These are phyloP conservation scores for Melieria omissa DNA, from an alignment of 2,888 invertebrate genomes.

Conservation along the genomic window DNA sequence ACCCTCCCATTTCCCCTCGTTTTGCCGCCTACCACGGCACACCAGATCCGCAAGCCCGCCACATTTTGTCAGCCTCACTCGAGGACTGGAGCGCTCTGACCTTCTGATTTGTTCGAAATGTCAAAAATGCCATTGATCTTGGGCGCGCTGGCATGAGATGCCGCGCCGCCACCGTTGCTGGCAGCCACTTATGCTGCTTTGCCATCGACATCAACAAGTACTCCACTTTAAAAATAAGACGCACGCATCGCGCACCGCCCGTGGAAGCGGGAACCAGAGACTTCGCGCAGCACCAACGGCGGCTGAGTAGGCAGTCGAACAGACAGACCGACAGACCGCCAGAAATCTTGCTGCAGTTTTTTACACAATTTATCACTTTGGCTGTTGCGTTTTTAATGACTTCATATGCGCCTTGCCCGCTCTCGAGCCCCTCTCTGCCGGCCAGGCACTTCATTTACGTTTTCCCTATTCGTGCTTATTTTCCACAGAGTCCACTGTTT, in stretches of 20 bases:
- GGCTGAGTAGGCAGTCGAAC: too few relatives aligned
- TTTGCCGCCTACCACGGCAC: too few relatives aligned
- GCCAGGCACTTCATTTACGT: background rate
- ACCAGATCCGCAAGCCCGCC: too few relatives aligned
- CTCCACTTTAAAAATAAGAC: conserved; percentile 11
- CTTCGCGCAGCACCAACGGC: too few relatives aligned
- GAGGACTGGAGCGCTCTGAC: conserved; percentile 39
- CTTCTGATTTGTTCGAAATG: conserved; percentile 57
- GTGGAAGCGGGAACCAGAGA: too few relatives aligned
- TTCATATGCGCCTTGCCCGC: conserved; percentile 30
- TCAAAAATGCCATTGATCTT: conserved; percentile 49
- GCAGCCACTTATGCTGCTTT: background rate
- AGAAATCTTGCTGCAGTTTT: background rate
- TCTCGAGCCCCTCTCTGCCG: background rate
- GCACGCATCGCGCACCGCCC: too few relatives aligned
- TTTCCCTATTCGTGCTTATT: too few relatives aligned
- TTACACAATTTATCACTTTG: conserved; percentile 42
- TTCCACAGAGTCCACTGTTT: too few relatives aligned
- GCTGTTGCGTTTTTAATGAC: conserved; percentile 38
- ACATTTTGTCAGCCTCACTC: too few relatives aligned
- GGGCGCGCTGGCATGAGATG: conserved; percentile 36
- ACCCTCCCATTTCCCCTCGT: too few relatives aligned
- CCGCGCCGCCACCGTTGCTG: background rate
- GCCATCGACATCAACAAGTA: conserved; percentile 22
- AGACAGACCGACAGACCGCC: too few relatives aligned